Percentiles rank a stretch among this genome's conserved stretches.
Conservation (phyloP, 2,113 vertebrate species). For the Lutjanus erythropterus region DNA sequence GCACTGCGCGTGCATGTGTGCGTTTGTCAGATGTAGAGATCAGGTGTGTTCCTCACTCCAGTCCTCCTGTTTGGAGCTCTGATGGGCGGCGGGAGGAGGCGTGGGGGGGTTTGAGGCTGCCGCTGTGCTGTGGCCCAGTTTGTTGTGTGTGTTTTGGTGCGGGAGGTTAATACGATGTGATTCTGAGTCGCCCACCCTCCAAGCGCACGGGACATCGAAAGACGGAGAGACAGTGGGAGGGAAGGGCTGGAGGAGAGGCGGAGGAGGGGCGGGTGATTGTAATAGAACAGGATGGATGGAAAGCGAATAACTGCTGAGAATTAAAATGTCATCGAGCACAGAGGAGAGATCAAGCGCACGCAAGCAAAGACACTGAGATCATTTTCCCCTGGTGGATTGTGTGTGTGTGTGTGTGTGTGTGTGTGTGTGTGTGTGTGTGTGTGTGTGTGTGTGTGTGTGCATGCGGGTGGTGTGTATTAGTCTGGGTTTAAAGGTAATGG, state of each 20-base stretch:
- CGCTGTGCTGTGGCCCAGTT: slow-evolving; percentile 60
- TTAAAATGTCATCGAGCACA: slow-evolving; percentile 80
- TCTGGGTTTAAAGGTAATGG: background rate
- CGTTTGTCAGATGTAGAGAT: slow-evolving; percentile 58
- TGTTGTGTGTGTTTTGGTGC: slow-evolving; percentile 56
- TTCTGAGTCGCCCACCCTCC: slow-evolving; percentile 56
- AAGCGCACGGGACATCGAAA: slow-evolving; percentile 49
- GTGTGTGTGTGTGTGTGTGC: slow-evolving; percentile 1
- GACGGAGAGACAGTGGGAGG: slow-evolving; percentile 37
- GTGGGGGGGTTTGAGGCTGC: background rate
- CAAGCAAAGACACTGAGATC: slow-evolving; percentile 70
- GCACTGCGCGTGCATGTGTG: slow-evolving; percentile 26
- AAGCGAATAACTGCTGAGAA: slow-evolving; percentile 76
- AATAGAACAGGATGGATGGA: slow-evolving; percentile 74
- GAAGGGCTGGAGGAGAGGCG: slow-evolving; percentile 9
- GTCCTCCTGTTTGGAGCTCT: slow-evolving; percentile 43
- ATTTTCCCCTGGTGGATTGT: slow-evolving; percentile 24
- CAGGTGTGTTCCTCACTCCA: slow-evolving; percentile 64
- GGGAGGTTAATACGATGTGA: slow-evolving; percentile 76
- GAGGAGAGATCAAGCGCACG: slow-evolving; percentile 67
- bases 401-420: slow-evolving; percentile 13
- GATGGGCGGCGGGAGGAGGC: slow-evolving; percentile 19
- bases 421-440: background rate
- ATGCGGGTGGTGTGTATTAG: background rate
- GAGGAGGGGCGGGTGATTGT: slow-evolving; percentile 45